A percentile compares a stretch with the other conserved stretches of the same genome.
These are phyloP conservation scores for Drosophila navojoa DNA, from an alignment of 1,140 invertebrate genomes.

Conservation along the genomic window DNA sequence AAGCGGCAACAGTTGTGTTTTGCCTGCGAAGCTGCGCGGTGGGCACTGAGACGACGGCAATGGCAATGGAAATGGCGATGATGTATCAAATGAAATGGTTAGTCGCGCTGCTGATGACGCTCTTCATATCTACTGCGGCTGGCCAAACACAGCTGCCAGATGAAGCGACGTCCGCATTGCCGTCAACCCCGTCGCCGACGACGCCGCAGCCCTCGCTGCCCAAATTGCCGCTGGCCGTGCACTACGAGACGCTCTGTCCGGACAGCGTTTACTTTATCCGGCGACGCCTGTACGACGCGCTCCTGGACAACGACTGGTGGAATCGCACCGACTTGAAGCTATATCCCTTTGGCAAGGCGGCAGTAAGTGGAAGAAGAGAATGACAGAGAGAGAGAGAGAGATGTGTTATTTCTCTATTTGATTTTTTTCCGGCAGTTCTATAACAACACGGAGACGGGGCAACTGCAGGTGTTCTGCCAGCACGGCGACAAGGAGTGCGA, in stretches of 20 bases:
- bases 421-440: slow-evolving; percentile 50
- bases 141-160: slow-evolving; percentile 15
- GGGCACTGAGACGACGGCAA: not conserved
- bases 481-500: slow-evolving; percentile 72
- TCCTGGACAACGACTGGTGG: slow-evolving; percentile 60
- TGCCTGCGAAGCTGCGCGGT: slow-evolving; percentile 52
- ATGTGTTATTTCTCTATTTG: too few relatives aligned
- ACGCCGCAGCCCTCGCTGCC: not conserved
- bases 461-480: slow-evolving; percentile 64
- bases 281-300: slow-evolving; percentile 53
- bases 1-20: slow-evolving; percentile 57
- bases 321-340: slow-evolving; percentile 63
- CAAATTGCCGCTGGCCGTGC: slow-evolving; percentile 57
- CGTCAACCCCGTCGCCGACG: not conserved
- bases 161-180: slow-evolving; percentile 5
- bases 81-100: slow-evolving; percentile 37
- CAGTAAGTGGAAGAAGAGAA: slow-evolving; percentile 46
- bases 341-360: slow-evolving; percentile 79
- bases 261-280: slow-evolving; percentile 76
- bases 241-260: slow-evolving; percentile 77
- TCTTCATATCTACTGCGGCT: slow-evolving; percentile 3
- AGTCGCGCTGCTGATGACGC: slow-evolving; percentile 20
- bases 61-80: slow-evolving; percentile 1
- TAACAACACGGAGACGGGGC: slow-evolving; percentile 44
- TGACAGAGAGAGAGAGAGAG: too few relatives aligned